phyloP scores from a whole-genome alignment of 2,888 invertebrate species.

The Dermolepida albohirtum region DNA sequence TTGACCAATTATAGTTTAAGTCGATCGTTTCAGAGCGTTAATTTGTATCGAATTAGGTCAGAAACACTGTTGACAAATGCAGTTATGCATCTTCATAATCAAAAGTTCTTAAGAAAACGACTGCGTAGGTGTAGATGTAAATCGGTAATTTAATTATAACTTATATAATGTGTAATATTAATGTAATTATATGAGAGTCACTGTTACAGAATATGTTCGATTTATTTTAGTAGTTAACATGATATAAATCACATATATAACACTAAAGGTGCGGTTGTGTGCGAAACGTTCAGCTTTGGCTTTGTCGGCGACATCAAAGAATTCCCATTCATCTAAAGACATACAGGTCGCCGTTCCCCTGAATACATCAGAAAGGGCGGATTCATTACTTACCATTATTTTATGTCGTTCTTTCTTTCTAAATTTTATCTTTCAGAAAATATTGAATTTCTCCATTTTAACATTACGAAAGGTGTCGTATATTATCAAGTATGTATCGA shows the following conservation, averaged over 20 bases:
- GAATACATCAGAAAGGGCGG: slow-evolving; percentile 34
- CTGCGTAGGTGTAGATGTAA: too few relatives aligned
- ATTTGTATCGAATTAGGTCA: too few relatives aligned
- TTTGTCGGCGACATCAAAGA: slow-evolving; percentile 43
- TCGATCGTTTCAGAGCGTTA: too few relatives aligned
- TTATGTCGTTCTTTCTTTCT: slow-evolving; percentile 23
- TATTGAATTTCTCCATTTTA: slow-evolving; percentile 17
- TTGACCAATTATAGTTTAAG: too few relatives aligned
- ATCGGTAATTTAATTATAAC: too few relatives aligned
- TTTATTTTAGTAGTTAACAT: slow-evolving; percentile 33
- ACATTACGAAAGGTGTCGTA: background rate
- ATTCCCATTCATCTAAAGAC: slow-evolving; percentile 40
- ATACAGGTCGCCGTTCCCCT: slow-evolving; percentile 22
- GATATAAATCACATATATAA: slow-evolving; percentile 33
- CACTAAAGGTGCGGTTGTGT: slow-evolving; percentile 37
- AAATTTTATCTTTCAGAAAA: slow-evolving; percentile 31
- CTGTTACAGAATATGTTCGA: slow-evolving; percentile 19
- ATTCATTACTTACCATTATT: slow-evolving; percentile 39
- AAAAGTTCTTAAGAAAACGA: too few relatives aligned
- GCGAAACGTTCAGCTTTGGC: slow-evolving; percentile 42
- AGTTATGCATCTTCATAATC: too few relatives aligned
- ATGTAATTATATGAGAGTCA: background rate
- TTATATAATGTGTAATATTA: too few relatives aligned
- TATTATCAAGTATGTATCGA: too few relatives aligned
- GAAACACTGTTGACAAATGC: too few relatives aligned